phyloP scores from a whole-genome alignment of 2,888 invertebrate genomes.

The Rhopalosiphum nymphaeae region DNA sequence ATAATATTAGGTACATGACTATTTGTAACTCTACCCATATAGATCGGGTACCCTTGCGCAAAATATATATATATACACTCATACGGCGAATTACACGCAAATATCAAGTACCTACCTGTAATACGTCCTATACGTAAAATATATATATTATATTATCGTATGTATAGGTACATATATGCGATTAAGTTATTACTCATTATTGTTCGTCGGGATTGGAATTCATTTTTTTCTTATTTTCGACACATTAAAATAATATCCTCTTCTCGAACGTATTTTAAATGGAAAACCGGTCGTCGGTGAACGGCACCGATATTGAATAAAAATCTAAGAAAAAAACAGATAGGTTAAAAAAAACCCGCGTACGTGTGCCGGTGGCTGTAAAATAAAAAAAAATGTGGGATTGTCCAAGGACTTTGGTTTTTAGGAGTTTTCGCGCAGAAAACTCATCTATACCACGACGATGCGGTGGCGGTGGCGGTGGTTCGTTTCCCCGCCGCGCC shows the following conservation, averaged over 20 bases:
- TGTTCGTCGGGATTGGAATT: neutral
- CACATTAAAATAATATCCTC: neutral
- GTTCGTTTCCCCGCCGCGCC: neutral
- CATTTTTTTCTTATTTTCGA: neutral
- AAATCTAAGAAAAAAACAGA: neutral
- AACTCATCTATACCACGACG: neutral
- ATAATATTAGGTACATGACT: neutral
- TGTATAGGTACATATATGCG: neutral
- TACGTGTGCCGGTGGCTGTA: neutral
- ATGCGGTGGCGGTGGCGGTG: neutral
- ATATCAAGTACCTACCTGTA: neutral
- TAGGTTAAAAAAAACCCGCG: neutral
- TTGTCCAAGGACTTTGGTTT: constrained; percentile 35
- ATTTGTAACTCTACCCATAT: neutral
- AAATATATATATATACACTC: neutral
- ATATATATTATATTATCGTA: neutral
- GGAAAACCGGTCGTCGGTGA: constrained; percentile 32
- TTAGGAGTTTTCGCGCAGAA: constrained; percentile 37
- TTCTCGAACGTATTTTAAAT: neutral
- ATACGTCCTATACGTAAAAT: neutral
- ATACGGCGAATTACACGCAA: neutral
- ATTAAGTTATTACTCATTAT: constrained; percentile 27
- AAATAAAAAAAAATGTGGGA: neutral
- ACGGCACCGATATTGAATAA: neutral
- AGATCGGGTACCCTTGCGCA: neutral